Percentiles rank a stretch among this genome's conserved stretches.
These are phyloP conservation scores for Heterohyrax brucei DNA, from an alignment of 2,797 vertebrate genomes.

Conservation along the genomic window DNA sequence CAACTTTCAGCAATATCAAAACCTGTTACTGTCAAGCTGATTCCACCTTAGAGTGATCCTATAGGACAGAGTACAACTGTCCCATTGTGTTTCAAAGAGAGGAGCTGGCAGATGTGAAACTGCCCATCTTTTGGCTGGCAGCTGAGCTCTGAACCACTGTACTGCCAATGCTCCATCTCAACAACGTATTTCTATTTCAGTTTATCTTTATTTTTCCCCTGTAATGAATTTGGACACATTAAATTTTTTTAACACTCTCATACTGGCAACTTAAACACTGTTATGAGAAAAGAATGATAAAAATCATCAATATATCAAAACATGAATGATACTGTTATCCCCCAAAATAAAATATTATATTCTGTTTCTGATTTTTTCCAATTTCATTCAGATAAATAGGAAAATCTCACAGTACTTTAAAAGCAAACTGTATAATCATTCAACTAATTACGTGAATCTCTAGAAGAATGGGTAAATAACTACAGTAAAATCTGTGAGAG, in stretches of 20 bases:
- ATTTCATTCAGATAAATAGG: constrained; percentile 22
- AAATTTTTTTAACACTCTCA: constrained; percentile 21
- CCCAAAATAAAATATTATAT: constrained; percentile 50
- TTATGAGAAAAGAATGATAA: constrained; percentile 40
- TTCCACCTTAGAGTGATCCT: too few relatives aligned
- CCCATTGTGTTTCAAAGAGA: too few relatives aligned
- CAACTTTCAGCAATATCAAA: neutral
- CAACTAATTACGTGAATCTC: constrained; percentile 1
- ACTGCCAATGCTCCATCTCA: neutral
- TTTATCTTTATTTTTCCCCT: constrained; percentile 57
- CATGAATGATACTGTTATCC: neutral
- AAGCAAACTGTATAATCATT: neutral
- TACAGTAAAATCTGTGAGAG: neutral
- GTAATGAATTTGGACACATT: neutral
- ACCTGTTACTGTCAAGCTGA: too few relatives aligned
- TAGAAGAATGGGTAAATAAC: neutral
- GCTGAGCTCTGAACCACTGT: too few relatives aligned
- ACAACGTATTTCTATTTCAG: neutral
- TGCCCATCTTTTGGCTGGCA: too few relatives aligned
- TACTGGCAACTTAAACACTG: neutral
- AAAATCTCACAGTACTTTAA: constrained; percentile 44
- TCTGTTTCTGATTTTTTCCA: constrained; percentile 44
- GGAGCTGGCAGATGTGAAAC: too few relatives aligned
- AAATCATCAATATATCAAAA: constrained; percentile 30
- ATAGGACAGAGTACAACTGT: too few relatives aligned